These are phyloP conservation scores for Lithobates pipiens DNA, from an alignment of 2,797 vertebrate genomes.

Conservation along the genomic window DNA sequence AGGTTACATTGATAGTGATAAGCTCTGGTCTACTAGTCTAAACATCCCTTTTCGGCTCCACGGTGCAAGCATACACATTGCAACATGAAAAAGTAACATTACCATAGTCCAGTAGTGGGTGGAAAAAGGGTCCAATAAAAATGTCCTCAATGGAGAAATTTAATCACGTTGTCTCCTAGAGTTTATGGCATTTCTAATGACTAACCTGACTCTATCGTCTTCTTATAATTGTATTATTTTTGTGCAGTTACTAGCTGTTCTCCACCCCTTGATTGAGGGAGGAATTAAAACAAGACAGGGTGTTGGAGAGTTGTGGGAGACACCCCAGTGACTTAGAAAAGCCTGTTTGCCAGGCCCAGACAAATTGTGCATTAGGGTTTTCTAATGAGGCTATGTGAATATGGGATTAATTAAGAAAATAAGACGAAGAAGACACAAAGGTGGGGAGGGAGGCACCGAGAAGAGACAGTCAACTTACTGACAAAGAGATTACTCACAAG, in stretches of 20 bases:
- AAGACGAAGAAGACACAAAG: not conserved
- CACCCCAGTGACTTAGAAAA: constrained; percentile 43
- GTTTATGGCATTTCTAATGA: constrained; percentile 31
- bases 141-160: not conserved
- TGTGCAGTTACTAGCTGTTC: constrained; percentile 1
- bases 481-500: constrained; percentile 25
- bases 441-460: constrained; percentile 33
- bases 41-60: not conserved
- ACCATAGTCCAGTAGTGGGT: constrained; percentile 48
- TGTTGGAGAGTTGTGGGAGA: constrained; percentile 43
- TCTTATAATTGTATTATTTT: constrained; percentile 35
- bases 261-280: constrained; percentile 54
- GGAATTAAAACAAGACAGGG: constrained; percentile 46
- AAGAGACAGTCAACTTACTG: constrained; percentile 9
- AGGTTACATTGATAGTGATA: constrained; percentile 11
- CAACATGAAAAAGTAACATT: constrained; percentile 29
- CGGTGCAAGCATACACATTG: not conserved
- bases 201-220: constrained; percentile 21
- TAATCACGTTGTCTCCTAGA: constrained; percentile 14
- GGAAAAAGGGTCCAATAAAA: constrained; percentile 27
- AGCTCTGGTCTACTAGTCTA: not conserved
- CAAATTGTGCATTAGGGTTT: constrained; percentile 26
- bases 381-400: constrained; percentile 12
- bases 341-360: constrained; percentile 36
- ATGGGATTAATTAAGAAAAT: constrained; percentile 3